phyloP scores from a whole-genome alignment of 2,797 vertebrate genomes.

The Clarias pachynema region DNA sequence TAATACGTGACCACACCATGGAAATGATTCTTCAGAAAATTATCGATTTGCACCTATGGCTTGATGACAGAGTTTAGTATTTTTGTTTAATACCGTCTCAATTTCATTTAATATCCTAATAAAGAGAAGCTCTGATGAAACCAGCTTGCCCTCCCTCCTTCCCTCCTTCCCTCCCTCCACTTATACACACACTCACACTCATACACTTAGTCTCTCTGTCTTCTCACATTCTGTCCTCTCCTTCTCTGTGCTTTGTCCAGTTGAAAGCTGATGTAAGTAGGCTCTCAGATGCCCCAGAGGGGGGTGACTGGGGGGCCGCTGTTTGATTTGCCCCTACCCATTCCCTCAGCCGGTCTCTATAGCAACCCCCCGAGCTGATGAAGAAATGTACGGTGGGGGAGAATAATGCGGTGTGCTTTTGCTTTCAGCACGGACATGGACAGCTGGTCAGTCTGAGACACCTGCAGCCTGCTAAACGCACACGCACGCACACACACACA shows the following conservation, averaged over 20 bases:
- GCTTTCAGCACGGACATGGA: constrained; percentile 66
- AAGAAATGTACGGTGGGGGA: constrained; percentile 83
- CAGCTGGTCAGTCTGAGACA: constrained; percentile 74
- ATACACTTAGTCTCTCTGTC: constrained; percentile 49
- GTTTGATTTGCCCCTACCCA: constrained; percentile 74
- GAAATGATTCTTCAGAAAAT: neutral
- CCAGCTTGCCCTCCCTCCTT: neutral
- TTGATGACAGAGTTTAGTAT: neutral
- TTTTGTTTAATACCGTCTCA: neutral
- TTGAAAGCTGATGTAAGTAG: constrained; percentile 79
- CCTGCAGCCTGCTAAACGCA: constrained; percentile 62
- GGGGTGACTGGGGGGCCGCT: constrained; percentile 80
- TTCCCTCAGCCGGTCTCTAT: constrained; percentile 80
- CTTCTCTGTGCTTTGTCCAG: constrained; percentile 70
- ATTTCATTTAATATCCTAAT: neutral
- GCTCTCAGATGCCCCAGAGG: constrained; percentile 78
- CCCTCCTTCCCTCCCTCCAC: neutral
- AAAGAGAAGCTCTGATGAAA: constrained; percentile 2
- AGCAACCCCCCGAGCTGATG: constrained; percentile 88
- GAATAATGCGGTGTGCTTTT: constrained; percentile 60
- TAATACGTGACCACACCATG: too few species aligned
- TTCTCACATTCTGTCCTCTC: constrained; percentile 66
- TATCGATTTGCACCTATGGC: neutral
- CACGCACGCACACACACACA: constrained; percentile 44
- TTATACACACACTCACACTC: neutral